Evolutionary conservation across 1,140 invertebrate genomes (phyloP).

Genomic region (Drosophila carrolli): DNA sequence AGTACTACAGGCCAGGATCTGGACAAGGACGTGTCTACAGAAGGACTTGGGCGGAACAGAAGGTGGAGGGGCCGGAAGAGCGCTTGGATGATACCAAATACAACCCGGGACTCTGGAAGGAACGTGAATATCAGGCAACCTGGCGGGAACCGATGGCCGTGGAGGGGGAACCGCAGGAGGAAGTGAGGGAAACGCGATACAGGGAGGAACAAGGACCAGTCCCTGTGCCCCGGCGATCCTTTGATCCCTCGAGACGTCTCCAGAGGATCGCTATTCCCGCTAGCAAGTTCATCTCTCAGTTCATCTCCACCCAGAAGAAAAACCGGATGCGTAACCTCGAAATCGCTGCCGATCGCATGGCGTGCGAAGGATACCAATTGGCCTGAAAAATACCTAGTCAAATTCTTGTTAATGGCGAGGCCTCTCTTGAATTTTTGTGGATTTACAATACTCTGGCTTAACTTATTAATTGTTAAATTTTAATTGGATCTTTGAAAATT

Average conservation of each 20-base stretch:
- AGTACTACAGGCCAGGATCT: constrained; percentile 3
- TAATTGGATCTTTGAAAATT: too few species aligned
- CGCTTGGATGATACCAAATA: constrained; percentile 14
- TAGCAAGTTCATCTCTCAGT: constrained; percentile 2
- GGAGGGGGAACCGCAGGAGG: neutral
- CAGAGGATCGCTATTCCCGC: neutral
- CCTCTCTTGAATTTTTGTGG: neutral
- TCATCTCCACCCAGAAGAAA: constrained; percentile 12
- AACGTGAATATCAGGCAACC: constrained; percentile 16
- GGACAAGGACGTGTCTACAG: constrained; percentile 1
- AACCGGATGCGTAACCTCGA: constrained; percentile 13
- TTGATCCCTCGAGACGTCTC: neutral
- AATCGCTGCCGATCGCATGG: neutral
- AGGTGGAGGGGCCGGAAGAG: neutral
- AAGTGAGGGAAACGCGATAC: neutral
- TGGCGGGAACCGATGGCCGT: neutral
- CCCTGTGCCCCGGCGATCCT: neutral
- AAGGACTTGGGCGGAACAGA: constrained; percentile 14
- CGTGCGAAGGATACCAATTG: neutral
- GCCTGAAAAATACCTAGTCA: constrained; percentile 2
- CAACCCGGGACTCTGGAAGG: neutral
- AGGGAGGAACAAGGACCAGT: neutral
- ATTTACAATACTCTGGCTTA: too few species aligned
- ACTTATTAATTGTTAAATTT: too few species aligned
- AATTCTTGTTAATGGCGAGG: neutral